Evolutionary conservation across 2,797 vertebrate species (phyloP).

Genomic region (Glossophaga mutica): DNA sequence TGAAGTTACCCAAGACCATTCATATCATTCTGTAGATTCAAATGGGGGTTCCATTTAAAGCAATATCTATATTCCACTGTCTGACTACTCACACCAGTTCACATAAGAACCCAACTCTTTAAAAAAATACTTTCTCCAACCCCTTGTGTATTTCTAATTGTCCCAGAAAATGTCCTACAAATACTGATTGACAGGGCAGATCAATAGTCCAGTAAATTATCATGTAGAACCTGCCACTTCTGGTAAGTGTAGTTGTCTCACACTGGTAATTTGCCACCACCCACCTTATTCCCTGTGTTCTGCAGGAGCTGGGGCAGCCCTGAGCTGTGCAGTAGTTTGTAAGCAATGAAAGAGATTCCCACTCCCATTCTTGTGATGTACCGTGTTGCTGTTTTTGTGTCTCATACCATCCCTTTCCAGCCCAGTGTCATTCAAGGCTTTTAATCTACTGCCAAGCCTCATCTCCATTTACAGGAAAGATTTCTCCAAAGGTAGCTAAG

Average conservation of each 20-base stretch:
- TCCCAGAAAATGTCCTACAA: neutral
- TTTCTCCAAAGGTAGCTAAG: neutral
- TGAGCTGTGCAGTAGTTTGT: neutral
- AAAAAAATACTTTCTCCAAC: neutral
- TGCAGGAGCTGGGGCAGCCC: neutral
- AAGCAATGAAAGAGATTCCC: neutral
- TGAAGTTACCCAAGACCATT: neutral
- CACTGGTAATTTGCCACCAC: neutral
- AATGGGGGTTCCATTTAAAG: neutral
- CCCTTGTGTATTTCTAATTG: neutral
- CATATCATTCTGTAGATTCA: neutral
- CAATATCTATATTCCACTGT: neutral
- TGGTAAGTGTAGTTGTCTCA: neutral
- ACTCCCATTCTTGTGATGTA: neutral
- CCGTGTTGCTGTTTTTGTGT: neutral
- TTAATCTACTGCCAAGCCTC: neutral
- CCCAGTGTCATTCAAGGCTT: neutral
- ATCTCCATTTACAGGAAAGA: neutral
- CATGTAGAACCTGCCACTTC: neutral
- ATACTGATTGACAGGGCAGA: neutral
- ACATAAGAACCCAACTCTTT: neutral
- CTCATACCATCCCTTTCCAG: neutral
- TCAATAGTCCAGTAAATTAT: neutral
- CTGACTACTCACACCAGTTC: neutral
- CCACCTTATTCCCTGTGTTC: neutral